Evolutionary conservation across 1,140 invertebrate species (phyloP).

Genomic region (Drosophila ananassae): DNA sequence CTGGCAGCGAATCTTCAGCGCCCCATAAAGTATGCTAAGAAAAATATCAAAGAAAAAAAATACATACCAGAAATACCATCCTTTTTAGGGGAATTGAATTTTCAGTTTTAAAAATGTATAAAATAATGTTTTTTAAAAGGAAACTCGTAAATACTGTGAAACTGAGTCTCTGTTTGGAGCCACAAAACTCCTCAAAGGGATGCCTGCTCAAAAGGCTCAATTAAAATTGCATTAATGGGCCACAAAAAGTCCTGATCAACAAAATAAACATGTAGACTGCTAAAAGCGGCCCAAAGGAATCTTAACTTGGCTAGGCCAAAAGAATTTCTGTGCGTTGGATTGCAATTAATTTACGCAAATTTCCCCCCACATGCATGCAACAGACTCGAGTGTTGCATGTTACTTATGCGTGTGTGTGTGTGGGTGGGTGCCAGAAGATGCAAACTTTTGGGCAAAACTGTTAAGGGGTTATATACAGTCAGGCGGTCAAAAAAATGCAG

Average conservation of each 20-base stretch:
- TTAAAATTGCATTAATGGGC: constrained; percentile 31
- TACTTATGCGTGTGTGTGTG: not conserved
- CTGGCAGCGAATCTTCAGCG: constrained; percentile 5
- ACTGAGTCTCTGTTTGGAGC: no score
- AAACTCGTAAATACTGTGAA: not conserved
- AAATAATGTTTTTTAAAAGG: not conserved
- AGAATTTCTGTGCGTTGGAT: constrained; percentile 28
- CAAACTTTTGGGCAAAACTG: constrained; percentile 21
- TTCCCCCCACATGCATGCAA: constrained; percentile 22
- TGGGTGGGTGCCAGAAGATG: no score
- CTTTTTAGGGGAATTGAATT: not conserved
- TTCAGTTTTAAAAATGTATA: not conserved
- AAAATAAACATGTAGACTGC: constrained; percentile 22
- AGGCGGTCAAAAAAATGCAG: no score
- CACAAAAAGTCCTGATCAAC: constrained; percentile 16
- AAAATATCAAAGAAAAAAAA: constrained; percentile 14
- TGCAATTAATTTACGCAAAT: constrained; percentile 49
- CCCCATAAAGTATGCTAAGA: constrained; percentile 49
- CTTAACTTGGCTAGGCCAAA: constrained; percentile 22
- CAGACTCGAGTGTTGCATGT: constrained; percentile 13
- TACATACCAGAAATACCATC: not conserved
- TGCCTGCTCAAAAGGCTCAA: constrained; percentile 5
- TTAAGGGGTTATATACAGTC: no score
- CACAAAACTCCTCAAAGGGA: not conserved
- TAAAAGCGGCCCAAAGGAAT: constrained; percentile 8